phyloP scores from a whole-genome alignment of 37 sponge, comb jelly and placozoan genomes.

The Agelas oroides region DNA sequence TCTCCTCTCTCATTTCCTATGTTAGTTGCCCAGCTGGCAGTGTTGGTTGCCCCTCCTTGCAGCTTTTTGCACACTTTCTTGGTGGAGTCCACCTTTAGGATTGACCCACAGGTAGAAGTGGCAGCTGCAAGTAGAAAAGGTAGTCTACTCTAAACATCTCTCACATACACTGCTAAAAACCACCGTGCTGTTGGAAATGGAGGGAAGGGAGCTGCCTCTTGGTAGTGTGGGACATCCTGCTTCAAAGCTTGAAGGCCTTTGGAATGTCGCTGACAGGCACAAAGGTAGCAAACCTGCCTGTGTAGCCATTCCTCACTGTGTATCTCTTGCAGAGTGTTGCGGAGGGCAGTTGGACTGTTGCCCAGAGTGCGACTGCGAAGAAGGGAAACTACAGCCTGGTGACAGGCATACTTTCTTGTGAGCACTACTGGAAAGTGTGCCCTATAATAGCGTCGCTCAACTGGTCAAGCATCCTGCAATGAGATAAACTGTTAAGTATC shows the following conservation, averaged over 20 bases:
- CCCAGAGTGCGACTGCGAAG: not conserved
- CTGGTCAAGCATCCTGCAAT: too few relatives aligned
- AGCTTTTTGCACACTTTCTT: slow-evolving; percentile 65
- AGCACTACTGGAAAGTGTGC: not conserved
- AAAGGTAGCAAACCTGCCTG: not conserved
- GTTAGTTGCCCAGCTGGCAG: slow-evolving; percentile 63
- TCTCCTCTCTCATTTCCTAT: slow-evolving; percentile 72
- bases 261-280: not conserved
- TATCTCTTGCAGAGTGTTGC: not conserved
- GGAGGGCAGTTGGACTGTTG: slow-evolving; percentile 7
- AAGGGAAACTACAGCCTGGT: too few relatives aligned
- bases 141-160: slow-evolving; percentile 36
- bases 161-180: slow-evolving; percentile 24
- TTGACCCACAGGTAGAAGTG: slow-evolving; percentile 34
- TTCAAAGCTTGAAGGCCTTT: not conserved
- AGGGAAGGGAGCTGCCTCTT: too few relatives aligned
- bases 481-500: too few relatives aligned
- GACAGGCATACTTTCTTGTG: too few relatives aligned
- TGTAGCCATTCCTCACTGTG: not conserved
- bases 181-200: not conserved
- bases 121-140: slow-evolving; percentile 32
- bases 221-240: not conserved
- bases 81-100: slow-evolving; percentile 68
- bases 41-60: slow-evolving; percentile 22
- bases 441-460: too few relatives aligned